Evolutionary conservation across 1,140 invertebrate genomes (phyloP), one percentile per base, ranked within the genome.

Genomic region (Aphaenogaster ashmeadi): DNA sequence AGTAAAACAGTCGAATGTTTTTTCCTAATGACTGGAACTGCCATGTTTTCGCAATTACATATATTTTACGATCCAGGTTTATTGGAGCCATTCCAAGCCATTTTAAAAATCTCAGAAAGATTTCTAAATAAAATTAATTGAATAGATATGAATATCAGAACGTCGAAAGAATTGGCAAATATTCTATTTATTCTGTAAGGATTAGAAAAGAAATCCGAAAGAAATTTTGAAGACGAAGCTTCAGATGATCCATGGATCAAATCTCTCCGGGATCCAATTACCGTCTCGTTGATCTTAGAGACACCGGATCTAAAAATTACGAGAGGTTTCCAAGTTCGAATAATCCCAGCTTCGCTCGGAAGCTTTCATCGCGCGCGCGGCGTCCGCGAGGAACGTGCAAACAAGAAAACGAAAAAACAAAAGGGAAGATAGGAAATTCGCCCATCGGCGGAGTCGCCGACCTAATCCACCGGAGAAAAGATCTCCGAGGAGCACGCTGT

Each of bases 381-480:
- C 18, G 50, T 33, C 2, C 36, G 18, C 11, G 21, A 18, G 27
- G 47, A 36, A 56, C 18, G 27, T 13, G 36, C 36, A 8, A 27
- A 64, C 3, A 52, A 67, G 69, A n/a, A 74, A 47, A 27, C 2
- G 71, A 13, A 58, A 52, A 71, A 62, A 87, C 54, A 87, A 84
- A 60, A 69, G 71, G n/a, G 78, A 58, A 81, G 38, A 87, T 54
- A 71, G 60, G 78, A 79, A 87, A 90, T 87, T 69, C 86, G 62
- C 44, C 62, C 41, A 54, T 56, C 75, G 36, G 52, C 58, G 44
- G 74, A 64, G 21, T 80, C 9, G 54, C 47, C 75, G 75, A 89
- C 77, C 71, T 79, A 69, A 60, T 56, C 60, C 64, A 75, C 78
- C 38, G 64, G 78, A 88, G 52, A 50, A 60, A 56, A 78, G 72